Base-by-base conservation (phyloP, 2,113 vertebrate genomes). In the Chaetorhynchus papuensis region DNA sequence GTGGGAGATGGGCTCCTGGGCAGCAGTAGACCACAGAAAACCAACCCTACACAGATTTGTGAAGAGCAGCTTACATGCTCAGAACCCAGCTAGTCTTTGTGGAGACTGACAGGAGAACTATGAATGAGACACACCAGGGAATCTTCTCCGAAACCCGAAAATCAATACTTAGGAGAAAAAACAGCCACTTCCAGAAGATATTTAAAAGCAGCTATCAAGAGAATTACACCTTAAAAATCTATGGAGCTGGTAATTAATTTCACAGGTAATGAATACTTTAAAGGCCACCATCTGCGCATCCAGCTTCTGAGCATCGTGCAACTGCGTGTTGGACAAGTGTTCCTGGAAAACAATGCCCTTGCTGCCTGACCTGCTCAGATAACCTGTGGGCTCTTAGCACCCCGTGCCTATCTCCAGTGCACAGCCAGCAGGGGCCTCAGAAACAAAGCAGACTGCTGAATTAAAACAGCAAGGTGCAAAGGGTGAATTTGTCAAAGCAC, bases 261-360 rank as follows among this genome's bases (percentile, higher is more conserved):
- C 22, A 50, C 3, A 80, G 53, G n/a, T 39, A 76, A 80, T 76
- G 28, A 90, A 80, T 65, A 93, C 15, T 20, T 18, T 23, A 57
- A 65, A 90, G 79, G 54, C 41, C 31, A 31, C 65, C 63, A 49
- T 21, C 53, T 80, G 59, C 19, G 37, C 45, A 54, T 17, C 26
- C n/a, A 71, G 5, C 82, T 75, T 28, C 15, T n/a, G 47, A 94
- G 82, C 68, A 37, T 2, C 42, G 28, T 4, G 15, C 54, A 57
- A 24, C 0, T 23, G 14, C 0, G 0, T 4, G 71, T 11, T 31
- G 60, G 71, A 90, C 30, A 70, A 69, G 49, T 5, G 61, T 4
- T 89, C 66, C 87, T 87, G 83, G 82, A 77, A 90, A 96, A 93
- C 92, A 94, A 87, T 26, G 47, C 17, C 57, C 86, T 50, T 0